These are phyloP conservation scores for Neodon shergylaensis DNA, from an alignment of 2,113 vertebrate genomes.

Conservation along the genomic window DNA sequence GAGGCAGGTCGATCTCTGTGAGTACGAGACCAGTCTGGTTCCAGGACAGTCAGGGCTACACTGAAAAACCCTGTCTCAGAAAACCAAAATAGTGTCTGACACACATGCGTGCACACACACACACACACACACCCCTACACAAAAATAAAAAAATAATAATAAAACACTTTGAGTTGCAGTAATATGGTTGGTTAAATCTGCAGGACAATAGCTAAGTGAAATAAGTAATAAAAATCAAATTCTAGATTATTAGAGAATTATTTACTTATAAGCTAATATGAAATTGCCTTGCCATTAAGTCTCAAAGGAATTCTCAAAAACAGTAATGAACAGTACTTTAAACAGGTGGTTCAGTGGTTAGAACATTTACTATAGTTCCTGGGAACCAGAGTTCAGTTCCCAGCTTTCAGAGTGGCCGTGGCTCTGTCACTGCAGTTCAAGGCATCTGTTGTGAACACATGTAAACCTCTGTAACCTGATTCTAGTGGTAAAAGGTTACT, in stretches of 20 bases:
- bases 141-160: not conserved
- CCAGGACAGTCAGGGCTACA: not conserved
- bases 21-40: not conserved
- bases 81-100: not conserved
- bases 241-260: not conserved
- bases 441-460: not conserved
- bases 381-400: no score
- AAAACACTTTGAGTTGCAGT: not conserved
- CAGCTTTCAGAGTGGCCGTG: not conserved
- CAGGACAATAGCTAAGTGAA: not conserved
- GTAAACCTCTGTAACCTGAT: not conserved
- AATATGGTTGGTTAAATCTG: not conserved
- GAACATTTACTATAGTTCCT: not conserved
- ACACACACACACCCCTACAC: not conserved
- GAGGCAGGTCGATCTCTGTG: not conserved
- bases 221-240: not conserved
- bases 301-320: slow-evolving; percentile 49
- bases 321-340: not conserved
- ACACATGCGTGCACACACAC: not conserved
- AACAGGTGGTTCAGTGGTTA: not conserved
- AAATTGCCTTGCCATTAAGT: slow-evolving; percentile 21
- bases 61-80: not conserved
- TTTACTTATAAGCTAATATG: slow-evolving; percentile 34
- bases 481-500: not conserved
- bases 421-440: not conserved